Evolutionary conservation across 2,113 vertebrate species (phyloP), one percentile per base, ranked within the genome.

Genomic region (Crypturellus undulatus): DNA sequence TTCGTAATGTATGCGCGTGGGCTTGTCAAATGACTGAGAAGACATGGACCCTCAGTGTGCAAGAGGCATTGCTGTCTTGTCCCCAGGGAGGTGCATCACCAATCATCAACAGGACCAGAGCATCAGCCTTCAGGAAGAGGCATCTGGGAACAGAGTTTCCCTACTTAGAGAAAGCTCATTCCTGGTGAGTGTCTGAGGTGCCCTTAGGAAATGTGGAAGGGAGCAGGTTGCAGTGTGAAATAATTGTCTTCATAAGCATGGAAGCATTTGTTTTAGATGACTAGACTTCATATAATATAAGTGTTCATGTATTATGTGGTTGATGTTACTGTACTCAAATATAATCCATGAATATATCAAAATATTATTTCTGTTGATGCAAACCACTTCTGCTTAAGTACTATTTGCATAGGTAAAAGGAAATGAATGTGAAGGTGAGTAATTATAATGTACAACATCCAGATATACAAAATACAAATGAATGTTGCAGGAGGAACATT

Each of bases 71-170:
- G 5, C 18, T 78, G n/a, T 14, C 21, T 67, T 34, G 11, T n/a
- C 16, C 13, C 38, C 45, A 75, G 69, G 40, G 58, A 56, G 8
- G 25, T 16, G 5, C 3, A 14, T 24, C 34, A 17, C 12, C 26
- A 36, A 45, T 11, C 26, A 51, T 13, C 77, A 91, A 4, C 0
- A 0, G 19, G 19, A 30, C 38, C 15, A 20, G n/a, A 13, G 42
- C 32, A 14, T 15, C 62, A 47, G 15, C 21, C 21, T 51, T 9
- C 1, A 12, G 36, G 3, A 76, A 19, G 42, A 90, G 34, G 8
- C 9, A 19, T 38, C 5, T 79, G 30, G 16, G 42, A 69, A 58
- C 28, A 32, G 16, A 32, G 16, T 58, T 58, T 58, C 54, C 30
- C 30, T 58, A 8, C 54, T 58, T 40, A 90, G 24, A 15, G 0